A percentile compares a stretch with the other conserved stretches of the same genome.
Conservation (phyloP, 2,888 invertebrate species). For the Drosophila fulvimacula region DNA sequence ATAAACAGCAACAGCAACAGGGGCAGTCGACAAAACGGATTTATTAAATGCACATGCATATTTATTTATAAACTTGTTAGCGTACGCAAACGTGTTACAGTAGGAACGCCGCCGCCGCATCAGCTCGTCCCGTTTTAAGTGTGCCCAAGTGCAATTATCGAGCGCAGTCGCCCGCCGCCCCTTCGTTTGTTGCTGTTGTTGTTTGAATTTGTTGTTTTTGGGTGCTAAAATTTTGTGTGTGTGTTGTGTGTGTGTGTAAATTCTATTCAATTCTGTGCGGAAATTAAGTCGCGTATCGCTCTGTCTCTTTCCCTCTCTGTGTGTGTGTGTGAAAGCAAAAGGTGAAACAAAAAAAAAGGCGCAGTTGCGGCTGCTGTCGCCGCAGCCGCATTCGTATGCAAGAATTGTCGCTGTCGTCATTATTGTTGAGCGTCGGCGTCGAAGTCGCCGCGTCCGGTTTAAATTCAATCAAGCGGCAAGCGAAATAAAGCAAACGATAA, state of each 20-base stretch:
- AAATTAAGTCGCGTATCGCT: slow-evolving; percentile 45
- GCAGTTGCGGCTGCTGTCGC: slow-evolving; percentile 45
- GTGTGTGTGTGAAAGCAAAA: slow-evolving; percentile 53
- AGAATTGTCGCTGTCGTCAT: slow-evolving; percentile 66
- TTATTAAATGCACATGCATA: slow-evolving; percentile 62
- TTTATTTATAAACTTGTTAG: slow-evolving; percentile 62
- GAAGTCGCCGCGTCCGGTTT: slow-evolving; percentile 66
- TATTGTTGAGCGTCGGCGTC: slow-evolving; percentile 33
- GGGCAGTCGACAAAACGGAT: slow-evolving; percentile 38
- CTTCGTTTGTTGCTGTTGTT: slow-evolving; percentile 29
- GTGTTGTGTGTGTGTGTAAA: slow-evolving; percentile 21
- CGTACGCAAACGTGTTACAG: slow-evolving; percentile 34
- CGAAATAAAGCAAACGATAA: slow-evolving; percentile 40
- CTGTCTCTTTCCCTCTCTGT: slow-evolving; percentile 4
- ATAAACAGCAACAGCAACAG: slow-evolving; percentile 44
- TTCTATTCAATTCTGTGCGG: slow-evolving; percentile 56
- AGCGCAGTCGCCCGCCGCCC: slow-evolving; percentile 36
- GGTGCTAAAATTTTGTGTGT: slow-evolving; percentile 62
- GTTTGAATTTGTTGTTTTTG: slow-evolving; percentile 37
- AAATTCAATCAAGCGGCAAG: slow-evolving; percentile 79
- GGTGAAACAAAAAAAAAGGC: slow-evolving; percentile 65
- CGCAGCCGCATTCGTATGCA: slow-evolving; percentile 63
- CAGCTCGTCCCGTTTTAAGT: slow-evolving; percentile 18
- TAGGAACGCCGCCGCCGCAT: slow-evolving; percentile 17
- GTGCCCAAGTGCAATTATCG: slow-evolving; percentile 61